Evolutionary conservation across 2,113 vertebrate species (phyloP), one percentile per base, ranked within the genome.

Genomic region (Hassar affinis): DNA sequence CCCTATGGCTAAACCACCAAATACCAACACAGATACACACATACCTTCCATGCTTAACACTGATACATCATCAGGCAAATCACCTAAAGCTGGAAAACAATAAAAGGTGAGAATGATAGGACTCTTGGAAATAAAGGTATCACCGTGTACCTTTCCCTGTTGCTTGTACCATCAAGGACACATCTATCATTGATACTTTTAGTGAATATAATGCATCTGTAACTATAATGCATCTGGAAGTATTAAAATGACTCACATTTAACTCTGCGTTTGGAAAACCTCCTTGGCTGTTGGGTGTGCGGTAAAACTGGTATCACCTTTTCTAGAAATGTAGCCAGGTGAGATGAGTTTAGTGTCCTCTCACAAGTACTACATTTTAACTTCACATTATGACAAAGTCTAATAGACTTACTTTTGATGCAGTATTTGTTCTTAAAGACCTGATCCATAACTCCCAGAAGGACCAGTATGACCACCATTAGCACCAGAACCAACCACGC

Each of bases 401-500:
- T 35, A 27, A 12, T 11, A 59, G 52, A 80, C 87, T 85, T 62
- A 86, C 87, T 81, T 62, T 66, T 42, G 51, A 8, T 54, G 75
- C 14, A 35, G 12, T 6, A 14, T 61, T 47, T 62, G 64, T 35
- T 59, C 22, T 69, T 86, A 78, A 45, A 30, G 45, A 85, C 38
- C 47, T 66, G 57, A 76, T n/a, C 56, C 10, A 49, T 25, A 12
- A 68, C 77, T 35, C 71, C 80, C 20, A 85, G 25, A 17, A 86
- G 22, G 12, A 84, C 74, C 74, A 88, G 61, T 2, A 77, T 0
- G 12, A 83, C 1, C 77, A 88, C 80, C 45, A 68, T 42, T 59
- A 86, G 22, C 14, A 88, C 71, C 61, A 88, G 78, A 78, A 64
- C 25, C 9, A 86, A 42, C 87, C 87, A 86, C 18, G 81, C 80